These are phyloP conservation scores for Trypoxylon attenuatum DNA, from an alignment of 2,888 invertebrate genomes.

Conservation along the genomic window DNA sequence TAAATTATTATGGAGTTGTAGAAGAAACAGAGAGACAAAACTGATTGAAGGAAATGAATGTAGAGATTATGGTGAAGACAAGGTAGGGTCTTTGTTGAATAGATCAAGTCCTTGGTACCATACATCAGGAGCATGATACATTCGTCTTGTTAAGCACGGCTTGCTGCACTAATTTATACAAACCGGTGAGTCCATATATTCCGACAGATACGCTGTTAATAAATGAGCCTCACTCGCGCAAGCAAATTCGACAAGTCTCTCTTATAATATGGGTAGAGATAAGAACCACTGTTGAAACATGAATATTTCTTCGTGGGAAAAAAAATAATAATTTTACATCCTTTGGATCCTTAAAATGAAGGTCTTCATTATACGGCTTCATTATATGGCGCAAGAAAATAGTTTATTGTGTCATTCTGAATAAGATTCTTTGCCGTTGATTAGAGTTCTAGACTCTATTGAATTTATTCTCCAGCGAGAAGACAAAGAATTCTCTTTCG, in stretches of 20 bases:
- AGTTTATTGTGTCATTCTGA: too few relatives aligned
- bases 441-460: too few relatives aligned
- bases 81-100: conserved; percentile 27
- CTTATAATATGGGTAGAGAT: too few relatives aligned
- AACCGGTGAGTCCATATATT: conserved; percentile 39
- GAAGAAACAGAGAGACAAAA: not conserved
- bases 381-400: too few relatives aligned
- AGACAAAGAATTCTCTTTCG: conserved; percentile 2
- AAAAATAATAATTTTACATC: too few relatives aligned
- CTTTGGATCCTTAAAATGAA: too few relatives aligned
- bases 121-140: conserved; percentile 27
- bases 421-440: too few relatives aligned
- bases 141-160: conserved; percentile 44
- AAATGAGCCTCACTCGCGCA: conserved; percentile 36
- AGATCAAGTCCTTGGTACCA: conserved; percentile 33
- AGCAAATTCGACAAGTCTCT: too few relatives aligned
- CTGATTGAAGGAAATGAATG: not conserved
- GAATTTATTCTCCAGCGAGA: conserved; percentile 7
- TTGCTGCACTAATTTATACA: conserved; percentile 51
- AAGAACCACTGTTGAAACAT: too few relatives aligned
- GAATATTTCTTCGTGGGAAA: too few relatives aligned
- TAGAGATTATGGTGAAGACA: conserved; percentile 15
- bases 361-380: too few relatives aligned
- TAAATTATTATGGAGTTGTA: too few relatives aligned
- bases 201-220: conserved; percentile 45